Evolutionary conservation across 35 echinoderm and acorn worm genomes (phyloP).

Genomic region (Eucidaris tribuloides): DNA sequence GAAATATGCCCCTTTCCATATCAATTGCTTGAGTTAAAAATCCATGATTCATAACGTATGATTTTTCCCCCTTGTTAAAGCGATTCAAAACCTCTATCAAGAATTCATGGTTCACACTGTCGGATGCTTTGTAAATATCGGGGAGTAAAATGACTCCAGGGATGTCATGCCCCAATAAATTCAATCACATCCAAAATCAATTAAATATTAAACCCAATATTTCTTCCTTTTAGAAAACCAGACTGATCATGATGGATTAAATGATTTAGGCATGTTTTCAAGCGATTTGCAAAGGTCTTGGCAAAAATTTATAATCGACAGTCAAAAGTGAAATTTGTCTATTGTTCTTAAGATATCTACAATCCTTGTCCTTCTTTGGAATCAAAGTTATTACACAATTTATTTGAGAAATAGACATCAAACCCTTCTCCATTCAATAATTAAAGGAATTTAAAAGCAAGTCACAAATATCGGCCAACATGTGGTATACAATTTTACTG

Average conservation of each 20-base stretch:
- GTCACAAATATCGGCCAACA: slow-evolving; percentile 10
- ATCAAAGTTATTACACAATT: slow-evolving; percentile 23
- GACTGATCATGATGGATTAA: neutral
- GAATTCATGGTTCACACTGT: neutral
- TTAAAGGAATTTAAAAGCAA: neutral
- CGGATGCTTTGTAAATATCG: neutral
- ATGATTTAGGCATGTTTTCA: neutral
- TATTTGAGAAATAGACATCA: neutral
- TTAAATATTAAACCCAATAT: neutral
- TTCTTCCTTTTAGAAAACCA: neutral
- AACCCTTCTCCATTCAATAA: neutral
- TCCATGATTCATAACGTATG: neutral
- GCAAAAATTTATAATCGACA: neutral
- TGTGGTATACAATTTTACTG: neutral
- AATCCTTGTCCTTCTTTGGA: slow-evolving; percentile 3
- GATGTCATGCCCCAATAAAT: neutral
- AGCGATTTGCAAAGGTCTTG: neutral
- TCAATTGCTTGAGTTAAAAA: neutral
- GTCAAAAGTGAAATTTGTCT: neutral
- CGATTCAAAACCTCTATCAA: neutral
- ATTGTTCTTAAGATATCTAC: neutral
- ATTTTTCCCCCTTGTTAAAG: neutral
- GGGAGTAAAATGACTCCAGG: neutral
- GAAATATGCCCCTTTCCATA: neutral
- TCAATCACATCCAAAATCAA: slow-evolving; percentile 1